Evolutionary conservation across 2,888 invertebrate genomes (phyloP).

Genomic region (Lepidocyrtoides sp.): DNA sequence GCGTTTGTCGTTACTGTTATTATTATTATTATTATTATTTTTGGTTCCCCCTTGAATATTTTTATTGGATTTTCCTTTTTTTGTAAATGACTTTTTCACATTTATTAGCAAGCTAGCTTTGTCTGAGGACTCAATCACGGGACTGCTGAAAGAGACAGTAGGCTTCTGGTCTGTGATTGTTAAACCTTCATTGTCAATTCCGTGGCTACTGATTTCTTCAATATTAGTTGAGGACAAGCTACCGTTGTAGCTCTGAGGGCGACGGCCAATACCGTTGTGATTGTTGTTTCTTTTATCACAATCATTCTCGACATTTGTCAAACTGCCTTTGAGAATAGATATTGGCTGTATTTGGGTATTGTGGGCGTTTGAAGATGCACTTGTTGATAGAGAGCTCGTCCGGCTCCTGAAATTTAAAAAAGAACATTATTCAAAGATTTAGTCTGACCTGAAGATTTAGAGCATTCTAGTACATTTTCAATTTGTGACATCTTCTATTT

Average conservation of each 20-base stretch:
- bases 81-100: slow-evolving; percentile 72
- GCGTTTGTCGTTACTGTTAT: slow-evolving; percentile 75
- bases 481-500: no score
- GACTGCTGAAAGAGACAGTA: slow-evolving; percentile 67
- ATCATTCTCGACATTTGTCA: slow-evolving; percentile 58
- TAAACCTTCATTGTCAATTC: slow-evolving; percentile 70
- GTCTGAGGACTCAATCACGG: slow-evolving; percentile 78
- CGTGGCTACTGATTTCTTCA: slow-evolving; percentile 64
- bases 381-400: slow-evolving; percentile 80
- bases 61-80: slow-evolving; percentile 70
- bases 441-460: no score
- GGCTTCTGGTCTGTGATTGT: slow-evolving; percentile 55
- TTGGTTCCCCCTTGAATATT: slow-evolving; percentile 67
- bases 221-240: slow-evolving; percentile 59
- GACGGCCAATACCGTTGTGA: slow-evolving; percentile 37
- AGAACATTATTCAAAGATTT: neutral
- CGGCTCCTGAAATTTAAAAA: slow-evolving; percentile 84
- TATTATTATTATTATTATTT: no score
- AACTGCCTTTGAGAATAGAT: slow-evolving; percentile 42
- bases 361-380: slow-evolving; percentile 74
- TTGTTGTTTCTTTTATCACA: slow-evolving; percentile 66
- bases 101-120: slow-evolving; percentile 76
- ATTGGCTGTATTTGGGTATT: slow-evolving; percentile 52
- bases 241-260: slow-evolving; percentile 52
- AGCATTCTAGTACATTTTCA: no score